Evolutionary conservation across 2,797 vertebrate species (phyloP), one percentile per base, ranked within the genome.

Genomic region (Acanthis flammea): DNA sequence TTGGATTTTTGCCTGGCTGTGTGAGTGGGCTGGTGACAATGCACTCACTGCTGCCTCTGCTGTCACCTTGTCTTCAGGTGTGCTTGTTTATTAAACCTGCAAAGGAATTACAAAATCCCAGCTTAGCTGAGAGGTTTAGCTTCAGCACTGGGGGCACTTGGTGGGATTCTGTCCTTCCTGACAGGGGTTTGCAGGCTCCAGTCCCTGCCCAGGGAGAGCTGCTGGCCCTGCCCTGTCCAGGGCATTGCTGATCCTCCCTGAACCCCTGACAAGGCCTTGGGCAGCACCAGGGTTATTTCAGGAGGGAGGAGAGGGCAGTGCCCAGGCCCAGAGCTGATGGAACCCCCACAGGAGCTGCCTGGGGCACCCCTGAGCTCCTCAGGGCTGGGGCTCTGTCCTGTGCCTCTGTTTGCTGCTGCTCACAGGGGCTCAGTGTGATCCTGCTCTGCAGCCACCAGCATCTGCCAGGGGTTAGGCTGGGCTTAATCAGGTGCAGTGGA

Each of bases 131-230:
- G 55, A 37, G 42, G 9, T n/a, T 57, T 74, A 60, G 35, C 24
- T 39, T 33, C 48, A 21, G 31, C 4, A 3, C 6, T 0, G 12
- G 86, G 68, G 41, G 14, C 7, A 0, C 72, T 39, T 3, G 10
- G 25, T 25, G 54, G 65, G 67, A 27, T 58, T 53, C 45, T 71
- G 12, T 6, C 47, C 31, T 25, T 8, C 37, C 60, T 55, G 48
- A 14, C 39, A 4, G 41, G 19, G 31, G 3, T 25, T 25, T 37
- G 2, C 23, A 22, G 63, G 47, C 54, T 45, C 1, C 47, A 33
- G 25, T 33, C 66, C 50, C 81, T 63, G 17, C 31, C 42, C 33
- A 37, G 41, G 21, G 19, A 24, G 31, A 27, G 16, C 27, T 55
- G 5, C 28, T 2, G 0, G 27, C 37, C 47, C 45, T 27, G 33